Evolutionary conservation across 2,888 invertebrate species (phyloP), one percentile per base, ranked within the genome.

Genomic region (Lomographa bimaculata): DNA sequence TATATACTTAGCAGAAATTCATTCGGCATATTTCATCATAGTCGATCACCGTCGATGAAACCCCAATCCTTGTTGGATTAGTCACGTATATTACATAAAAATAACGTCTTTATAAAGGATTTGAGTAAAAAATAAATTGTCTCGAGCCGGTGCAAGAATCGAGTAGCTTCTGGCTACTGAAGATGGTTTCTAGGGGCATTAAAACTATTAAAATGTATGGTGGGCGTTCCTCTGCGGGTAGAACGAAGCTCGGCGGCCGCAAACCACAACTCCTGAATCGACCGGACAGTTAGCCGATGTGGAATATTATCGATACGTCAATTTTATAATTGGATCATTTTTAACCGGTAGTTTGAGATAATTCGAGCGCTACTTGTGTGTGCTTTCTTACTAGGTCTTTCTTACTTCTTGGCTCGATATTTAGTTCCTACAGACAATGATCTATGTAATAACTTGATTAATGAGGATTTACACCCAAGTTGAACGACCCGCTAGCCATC

Each of bases 181-280:
- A 45, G 47, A 63, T 60, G 63, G 61, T 61, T 69, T 70, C 71
- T 62, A 63, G 63, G 62, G 58, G 66, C 75, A 82, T 82, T 81
- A 81, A 77, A 81, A 80, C 82, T 80, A 84, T 85, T 83, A 83
- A 85, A 80, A 73, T 67, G 70, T 73, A 75, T 71, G 71, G 59
- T 66, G 66, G 78, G 76, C 71, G 74, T 68, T 66, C 61, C 71
- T 47, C 45, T 69, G 74, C 65, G 79, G 80, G 73, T 54, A 54
- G 72, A 73, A 77, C 75, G 77, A 73, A 76, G 72, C 73, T 73
- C 62, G 60, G 59, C 57, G 57, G 77, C 85, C 85, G 63, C 85
- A 86, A 81, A 85, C 87, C 86, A 76, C 86, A 86, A 84, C 82
- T 86, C 64, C 82, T 81, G 82, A 76, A 71, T 59, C 63, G 69